phyloP scores from a whole-genome alignment of 1,140 invertebrate genomes.

The Mizuhopecten yessoensis region DNA sequence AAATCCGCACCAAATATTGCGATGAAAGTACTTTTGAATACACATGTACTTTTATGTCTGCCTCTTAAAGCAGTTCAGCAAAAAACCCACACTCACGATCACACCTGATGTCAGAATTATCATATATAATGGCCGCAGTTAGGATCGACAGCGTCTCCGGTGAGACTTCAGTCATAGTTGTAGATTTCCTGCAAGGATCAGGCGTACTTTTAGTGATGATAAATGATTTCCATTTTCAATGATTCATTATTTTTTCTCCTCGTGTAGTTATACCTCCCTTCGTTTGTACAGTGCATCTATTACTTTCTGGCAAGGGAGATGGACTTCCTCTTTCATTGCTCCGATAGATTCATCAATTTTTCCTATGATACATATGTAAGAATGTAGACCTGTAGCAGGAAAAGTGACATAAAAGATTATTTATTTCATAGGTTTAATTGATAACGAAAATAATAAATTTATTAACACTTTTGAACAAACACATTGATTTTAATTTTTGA shows the following conservation, averaged over 20 bases:
- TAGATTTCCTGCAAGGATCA: neutral
- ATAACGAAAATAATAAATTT: neutral
- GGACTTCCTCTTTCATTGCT: neutral
- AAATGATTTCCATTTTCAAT: neutral
- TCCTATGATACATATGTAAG: neutral
- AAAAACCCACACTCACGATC: neutral
- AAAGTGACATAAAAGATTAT: neutral
- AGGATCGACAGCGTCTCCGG: conserved; percentile 24
- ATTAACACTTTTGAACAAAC: neutral
- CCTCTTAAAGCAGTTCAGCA: neutral
- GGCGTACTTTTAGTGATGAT: neutral
- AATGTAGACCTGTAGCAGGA: too few species aligned
- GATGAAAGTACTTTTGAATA: neutral
- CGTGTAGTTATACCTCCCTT: neutral
- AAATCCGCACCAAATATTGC: neutral
- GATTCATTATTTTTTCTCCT: neutral
- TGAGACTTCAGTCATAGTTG: neutral
- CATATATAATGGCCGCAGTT: neutral
- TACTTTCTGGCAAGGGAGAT: neutral
- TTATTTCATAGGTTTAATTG: neutral
- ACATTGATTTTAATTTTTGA: too few species aligned
- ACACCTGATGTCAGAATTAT: conserved; percentile 5
- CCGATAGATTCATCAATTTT: neutral
- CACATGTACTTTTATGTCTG: neutral
- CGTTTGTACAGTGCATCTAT: neutral